Evolutionary conservation across 2,888 invertebrate species (phyloP), one percentile per base, ranked within the genome.

Genomic region (Drosophila tripunctata): DNA sequence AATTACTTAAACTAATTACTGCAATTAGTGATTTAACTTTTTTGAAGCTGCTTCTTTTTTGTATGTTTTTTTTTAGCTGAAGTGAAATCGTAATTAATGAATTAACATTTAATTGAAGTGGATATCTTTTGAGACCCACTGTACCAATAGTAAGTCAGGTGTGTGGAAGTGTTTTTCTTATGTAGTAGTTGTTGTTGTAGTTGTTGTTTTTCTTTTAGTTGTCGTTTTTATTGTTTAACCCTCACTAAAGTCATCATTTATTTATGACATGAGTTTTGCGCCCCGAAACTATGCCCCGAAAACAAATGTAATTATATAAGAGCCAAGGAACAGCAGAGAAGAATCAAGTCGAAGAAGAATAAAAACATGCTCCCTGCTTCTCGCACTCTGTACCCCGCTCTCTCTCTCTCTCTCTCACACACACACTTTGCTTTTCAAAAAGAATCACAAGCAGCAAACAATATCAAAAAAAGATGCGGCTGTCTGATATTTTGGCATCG

Each of bases 211-310:
- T 52, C 47, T 45, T 54, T 17, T 35, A 36, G 22, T 43, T 41
- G 56, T 36, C 48, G 58, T 10, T 36, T 22, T 14, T 40, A 15
- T 33, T 56, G 48, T 66, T 75, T 67, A 51, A 41, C 45, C 38
- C 66, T 58, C 63, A 54, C 72, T 68, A 74, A 74, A 87, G 76
- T 78, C 87, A 85, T 74, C 79, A 74, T 85, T 83, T 87, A 87
- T 87, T 83, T 83, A 85, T 87, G 87, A 78, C 87, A 78, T 75
- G 86, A 85, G 85, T 54, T 78, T 67, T 74, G 70, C 56, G 73
- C 75, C 82, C 85, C 62, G 44, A 67, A 84, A 81, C 85, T 60
- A 67, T 70, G 74, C 61, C 71, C n/a, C 69, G 50, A 78, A 87
- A 76, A 72, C 60, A 68, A 73, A 85, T 58, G 74, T 78, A 83